Percentiles rank a stretch among this genome's conserved stretches.
Evolutionary conservation across 2,888 invertebrate genomes (phyloP).

Genomic region (Pilophorus perplexus): DNA sequence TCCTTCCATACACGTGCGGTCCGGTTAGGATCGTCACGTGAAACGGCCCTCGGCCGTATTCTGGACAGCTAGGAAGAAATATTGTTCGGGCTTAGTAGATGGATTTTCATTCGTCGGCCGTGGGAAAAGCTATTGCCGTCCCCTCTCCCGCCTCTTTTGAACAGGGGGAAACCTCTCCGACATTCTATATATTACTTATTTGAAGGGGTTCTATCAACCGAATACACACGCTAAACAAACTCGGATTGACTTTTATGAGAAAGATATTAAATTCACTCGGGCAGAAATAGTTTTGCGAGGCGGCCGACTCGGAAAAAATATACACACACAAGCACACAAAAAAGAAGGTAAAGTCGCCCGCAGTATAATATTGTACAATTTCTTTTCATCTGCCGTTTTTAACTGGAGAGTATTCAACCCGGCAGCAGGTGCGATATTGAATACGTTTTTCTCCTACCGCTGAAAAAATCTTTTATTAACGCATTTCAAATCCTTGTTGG

Average conservation of each 20-base stretch:
- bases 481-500: no score
- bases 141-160: not conserved
- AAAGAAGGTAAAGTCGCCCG: no score
- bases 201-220: conserved; percentile 38
- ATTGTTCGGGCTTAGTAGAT: conserved; percentile 35
- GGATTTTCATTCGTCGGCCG: conserved; percentile 25
- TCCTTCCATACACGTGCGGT: no score
- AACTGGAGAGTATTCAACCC: no score
- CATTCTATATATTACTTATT: conserved; percentile 37
- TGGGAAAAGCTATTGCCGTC: conserved; percentile 13
- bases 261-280: conserved; percentile 31
- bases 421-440: no score
- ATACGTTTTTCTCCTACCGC: no score
- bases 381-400: no score
- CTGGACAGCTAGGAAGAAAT: conserved; percentile 28
- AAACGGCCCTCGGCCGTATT: conserved; percentile 11
- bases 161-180: not conserved
- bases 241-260: conserved; percentile 35
- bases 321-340: no score
- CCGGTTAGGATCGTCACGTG: conserved; percentile 4
- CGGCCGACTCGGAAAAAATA: no score
- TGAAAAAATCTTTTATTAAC: no score
- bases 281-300: conserved; percentile 31
- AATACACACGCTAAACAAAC: conserved; percentile 36
- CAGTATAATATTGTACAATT: not conserved